Conservation (phyloP, 2,797 vertebrate genomes). For the Gallinago solitaria region DNA sequence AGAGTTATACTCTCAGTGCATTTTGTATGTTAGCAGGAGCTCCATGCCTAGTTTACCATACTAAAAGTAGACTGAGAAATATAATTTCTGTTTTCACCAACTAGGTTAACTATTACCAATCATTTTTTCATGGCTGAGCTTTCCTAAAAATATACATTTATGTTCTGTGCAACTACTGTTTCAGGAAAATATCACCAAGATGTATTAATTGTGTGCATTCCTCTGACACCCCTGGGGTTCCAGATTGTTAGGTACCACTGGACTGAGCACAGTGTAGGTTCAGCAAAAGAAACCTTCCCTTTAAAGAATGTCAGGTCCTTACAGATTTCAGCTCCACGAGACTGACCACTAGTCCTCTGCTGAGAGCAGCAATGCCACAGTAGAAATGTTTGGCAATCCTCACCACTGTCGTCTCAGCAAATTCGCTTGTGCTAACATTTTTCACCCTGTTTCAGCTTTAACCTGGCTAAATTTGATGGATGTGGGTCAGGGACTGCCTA, state of each 20-base stretch:
- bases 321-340: background rate
- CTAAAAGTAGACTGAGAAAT: background rate
- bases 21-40: background rate
- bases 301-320: background rate
- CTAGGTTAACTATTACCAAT: background rate
- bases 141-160: background rate
- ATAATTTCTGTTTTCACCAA: background rate
- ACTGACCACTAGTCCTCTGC: fast-evolving
- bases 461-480: background rate
- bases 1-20: background rate
- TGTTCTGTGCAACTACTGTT: background rate
- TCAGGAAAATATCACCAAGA: background rate
- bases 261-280: background rate
- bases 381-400: background rate
- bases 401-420: background rate
- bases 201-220: background rate
- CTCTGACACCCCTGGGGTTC: background rate
- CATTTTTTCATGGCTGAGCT: background rate
- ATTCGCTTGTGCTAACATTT: background rate
- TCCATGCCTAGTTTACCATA: background rate
- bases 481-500: background rate
- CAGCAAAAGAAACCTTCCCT: background rate
- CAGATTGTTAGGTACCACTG: background rate
- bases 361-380: background rate
- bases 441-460: background rate